These are phyloP conservation scores for Myrmecophaga tridactyla DNA, from an alignment of 2,113 vertebrate genomes.

Conservation along the genomic window DNA sequence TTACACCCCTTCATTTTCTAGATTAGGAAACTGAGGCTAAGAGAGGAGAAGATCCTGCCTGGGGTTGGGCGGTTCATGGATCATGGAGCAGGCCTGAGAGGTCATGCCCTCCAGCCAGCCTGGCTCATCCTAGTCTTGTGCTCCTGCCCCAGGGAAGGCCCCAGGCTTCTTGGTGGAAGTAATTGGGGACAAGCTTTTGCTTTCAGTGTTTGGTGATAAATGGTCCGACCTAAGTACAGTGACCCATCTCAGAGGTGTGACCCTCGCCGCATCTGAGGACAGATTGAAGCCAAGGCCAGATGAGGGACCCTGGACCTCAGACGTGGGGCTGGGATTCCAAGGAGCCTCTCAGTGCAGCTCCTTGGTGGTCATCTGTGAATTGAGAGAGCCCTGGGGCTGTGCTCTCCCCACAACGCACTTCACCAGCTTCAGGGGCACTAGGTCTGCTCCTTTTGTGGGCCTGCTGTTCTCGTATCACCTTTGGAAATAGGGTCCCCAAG, in stretches of 20 bases:
- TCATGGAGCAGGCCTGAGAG: neutral
- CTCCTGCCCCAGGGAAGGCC: neutral
- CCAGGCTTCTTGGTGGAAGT: neutral
- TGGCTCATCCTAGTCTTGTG: rapidly evolving
- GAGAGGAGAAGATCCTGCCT: neutral
- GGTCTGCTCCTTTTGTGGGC: neutral
- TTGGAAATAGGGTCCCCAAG: neutral
- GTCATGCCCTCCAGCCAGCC: rapidly evolving
- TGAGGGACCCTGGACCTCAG: too few species aligned
- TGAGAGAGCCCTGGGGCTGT: rapidly evolving
- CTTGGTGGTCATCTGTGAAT: rapidly evolving
- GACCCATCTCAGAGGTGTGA: neutral
- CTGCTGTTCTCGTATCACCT: too few species aligned
- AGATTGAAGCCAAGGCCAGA: neutral
- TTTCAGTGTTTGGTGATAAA: neutral
- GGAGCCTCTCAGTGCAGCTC: neutral
- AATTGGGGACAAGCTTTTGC: neutral
- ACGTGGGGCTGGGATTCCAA: neutral
- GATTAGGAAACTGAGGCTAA: neutral
- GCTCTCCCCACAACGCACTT: neutral
- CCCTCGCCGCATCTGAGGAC: neutral
- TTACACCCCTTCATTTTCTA: neutral
- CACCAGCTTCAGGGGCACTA: neutral
- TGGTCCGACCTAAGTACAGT: neutral
- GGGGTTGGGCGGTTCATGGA: neutral